Evolutionary conservation across 2,113 vertebrate genomes (phyloP).

Genomic region (Gopherus flavomarginatus): DNA sequence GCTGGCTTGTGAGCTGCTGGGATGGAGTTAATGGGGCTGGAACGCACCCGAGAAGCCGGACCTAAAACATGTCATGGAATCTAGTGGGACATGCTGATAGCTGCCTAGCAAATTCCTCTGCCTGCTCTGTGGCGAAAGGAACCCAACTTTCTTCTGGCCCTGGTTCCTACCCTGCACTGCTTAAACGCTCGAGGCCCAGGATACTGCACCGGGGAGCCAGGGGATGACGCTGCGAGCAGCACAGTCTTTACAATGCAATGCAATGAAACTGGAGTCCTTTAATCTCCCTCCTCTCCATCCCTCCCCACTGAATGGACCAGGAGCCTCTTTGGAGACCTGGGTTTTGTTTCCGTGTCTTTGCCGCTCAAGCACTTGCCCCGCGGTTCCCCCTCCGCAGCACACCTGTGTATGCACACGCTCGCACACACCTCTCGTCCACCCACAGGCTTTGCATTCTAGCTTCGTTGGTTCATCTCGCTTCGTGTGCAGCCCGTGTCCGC

Average conservation of each 20-base stretch:
- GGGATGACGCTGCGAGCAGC: not conserved
- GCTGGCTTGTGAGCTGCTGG: too few species aligned
- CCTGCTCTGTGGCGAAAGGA: too few species aligned
- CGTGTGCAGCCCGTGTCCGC: not conserved
- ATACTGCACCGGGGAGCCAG: not conserved
- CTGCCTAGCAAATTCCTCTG: too few species aligned
- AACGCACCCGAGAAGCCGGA: too few species aligned
- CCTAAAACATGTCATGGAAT: too few species aligned
- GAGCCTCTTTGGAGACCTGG: not conserved
- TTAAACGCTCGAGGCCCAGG: not conserved
- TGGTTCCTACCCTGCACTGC: too few species aligned
- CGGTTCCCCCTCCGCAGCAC: fast-evolving
- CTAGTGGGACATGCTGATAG: too few species aligned
- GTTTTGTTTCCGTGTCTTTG: not conserved
- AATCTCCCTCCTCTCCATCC: not conserved
- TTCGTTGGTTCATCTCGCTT: not conserved
- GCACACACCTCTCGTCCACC: not conserved
- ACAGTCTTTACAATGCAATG: not conserved
- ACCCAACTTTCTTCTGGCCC: too few species aligned
- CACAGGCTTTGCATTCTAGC: not conserved
- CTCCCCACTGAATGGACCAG: not conserved
- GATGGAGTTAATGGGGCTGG: too few species aligned
- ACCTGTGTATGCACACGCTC: fast-evolving
- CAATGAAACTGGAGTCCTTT: not conserved
- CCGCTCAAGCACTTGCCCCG: not conserved